Evolutionary conservation across 2,888 invertebrate genomes (phyloP).

Genomic region (Smittia aterrima): DNA sequence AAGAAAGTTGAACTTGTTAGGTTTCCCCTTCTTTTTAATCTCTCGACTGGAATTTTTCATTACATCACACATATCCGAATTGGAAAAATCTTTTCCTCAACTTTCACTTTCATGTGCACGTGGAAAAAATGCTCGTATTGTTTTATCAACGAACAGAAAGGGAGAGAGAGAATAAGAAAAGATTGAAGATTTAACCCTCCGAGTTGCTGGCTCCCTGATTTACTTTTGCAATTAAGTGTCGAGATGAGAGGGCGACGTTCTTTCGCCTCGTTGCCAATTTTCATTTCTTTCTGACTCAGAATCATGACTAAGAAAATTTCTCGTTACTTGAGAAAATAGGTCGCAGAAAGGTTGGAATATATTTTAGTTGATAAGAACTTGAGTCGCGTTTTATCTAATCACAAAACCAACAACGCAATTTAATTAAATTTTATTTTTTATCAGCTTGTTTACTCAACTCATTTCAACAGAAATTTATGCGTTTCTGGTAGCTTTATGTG

Average conservation of each 20-base stretch:
- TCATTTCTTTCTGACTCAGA: not conserved
- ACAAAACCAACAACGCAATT: constrained; percentile 37
- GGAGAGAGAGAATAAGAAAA: not conserved
- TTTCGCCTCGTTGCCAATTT: not conserved
- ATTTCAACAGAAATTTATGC: not conserved
- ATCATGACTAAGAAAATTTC: constrained; percentile 4
- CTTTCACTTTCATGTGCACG: constrained; percentile 28
- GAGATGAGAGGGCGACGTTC: not conserved
- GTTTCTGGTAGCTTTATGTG: not conserved
- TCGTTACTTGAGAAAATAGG: not conserved
- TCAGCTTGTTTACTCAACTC: constrained; percentile 16
- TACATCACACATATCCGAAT: not conserved
- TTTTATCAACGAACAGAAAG: not conserved
- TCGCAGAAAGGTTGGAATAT: not conserved
- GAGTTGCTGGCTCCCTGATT: not conserved
- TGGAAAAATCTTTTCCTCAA: constrained; percentile 1
- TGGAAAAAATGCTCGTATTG: not conserved
- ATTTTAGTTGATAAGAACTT: not conserved
- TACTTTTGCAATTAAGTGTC: not conserved
- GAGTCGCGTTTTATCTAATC: constrained; percentile 33
- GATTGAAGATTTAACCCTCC: not conserved
- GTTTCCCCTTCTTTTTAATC: not conserved
- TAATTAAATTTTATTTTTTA: constrained; percentile 38
- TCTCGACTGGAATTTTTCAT: constrained; percentile 1
- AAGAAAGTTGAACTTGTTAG: not conserved